Conservation (phyloP, 1,140 invertebrate species). For the Anoplolepis gracilipes region DNA sequence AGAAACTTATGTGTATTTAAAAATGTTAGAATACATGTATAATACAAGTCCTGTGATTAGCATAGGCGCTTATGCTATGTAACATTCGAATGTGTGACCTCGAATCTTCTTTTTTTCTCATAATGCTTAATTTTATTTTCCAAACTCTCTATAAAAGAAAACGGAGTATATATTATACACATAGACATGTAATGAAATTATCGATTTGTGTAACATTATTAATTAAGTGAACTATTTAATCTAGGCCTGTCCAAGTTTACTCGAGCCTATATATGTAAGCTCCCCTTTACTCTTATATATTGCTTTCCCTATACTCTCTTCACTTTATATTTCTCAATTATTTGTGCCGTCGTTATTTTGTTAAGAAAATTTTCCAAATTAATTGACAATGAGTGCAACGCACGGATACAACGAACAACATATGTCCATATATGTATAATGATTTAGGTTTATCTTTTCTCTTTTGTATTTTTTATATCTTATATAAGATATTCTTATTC, state of each 20-base stretch:
- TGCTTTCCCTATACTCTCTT: not conserved
- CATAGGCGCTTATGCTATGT: constrained; percentile 30
- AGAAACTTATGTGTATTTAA: constrained; percentile 38
- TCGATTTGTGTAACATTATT: constrained; percentile 8
- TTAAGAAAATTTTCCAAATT: not conserved
- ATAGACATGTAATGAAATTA: constrained; percentile 4
- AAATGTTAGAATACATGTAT: constrained; percentile 32
- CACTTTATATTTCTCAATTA: no score
- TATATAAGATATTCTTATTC: not conserved
- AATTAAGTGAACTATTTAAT: not conserved
- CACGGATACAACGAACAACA: constrained; percentile 36
- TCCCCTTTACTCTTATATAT: not conserved
- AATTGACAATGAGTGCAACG: constrained; percentile 36
- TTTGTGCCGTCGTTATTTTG: no score
- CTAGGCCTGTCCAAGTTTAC: constrained; percentile 22
- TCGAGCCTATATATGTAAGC: not conserved
- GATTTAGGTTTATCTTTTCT: not conserved
- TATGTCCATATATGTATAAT: not conserved
- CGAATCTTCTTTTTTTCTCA: constrained; percentile 86
- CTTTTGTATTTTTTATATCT: not conserved
- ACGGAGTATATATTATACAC: constrained; percentile 51
- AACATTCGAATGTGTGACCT: constrained; percentile 30
- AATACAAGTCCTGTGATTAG: constrained; percentile 41
- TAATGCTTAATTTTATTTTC: constrained; percentile 91
- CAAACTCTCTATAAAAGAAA: constrained; percentile 88